Evolutionary conservation across 2,113 vertebrate genomes (phyloP).

Genomic region (Leucopsar rothschildi): DNA sequence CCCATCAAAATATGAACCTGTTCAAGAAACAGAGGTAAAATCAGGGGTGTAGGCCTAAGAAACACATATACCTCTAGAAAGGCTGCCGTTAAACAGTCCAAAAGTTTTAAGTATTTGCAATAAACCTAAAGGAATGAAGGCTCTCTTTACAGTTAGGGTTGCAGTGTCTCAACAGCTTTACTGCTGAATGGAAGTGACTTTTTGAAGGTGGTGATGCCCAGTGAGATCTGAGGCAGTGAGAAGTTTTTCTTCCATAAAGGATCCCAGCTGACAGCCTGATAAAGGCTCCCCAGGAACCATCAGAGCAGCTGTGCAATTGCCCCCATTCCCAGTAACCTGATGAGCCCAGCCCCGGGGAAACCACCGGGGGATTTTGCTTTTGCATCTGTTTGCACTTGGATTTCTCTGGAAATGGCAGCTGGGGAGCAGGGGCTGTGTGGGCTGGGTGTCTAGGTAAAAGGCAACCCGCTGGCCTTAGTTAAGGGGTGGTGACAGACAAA

Average conservation of each 20-base stretch:
- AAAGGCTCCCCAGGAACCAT: neutral
- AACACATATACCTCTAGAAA: neutral
- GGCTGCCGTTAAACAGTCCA: neutral
- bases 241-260: neutral
- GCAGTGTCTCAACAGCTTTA: neutral
- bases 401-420: constrained; percentile 25
- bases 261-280: neutral
- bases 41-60: neutral
- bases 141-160: neutral
- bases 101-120: neutral
- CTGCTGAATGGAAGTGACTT: neutral
- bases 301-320: constrained; percentile 4
- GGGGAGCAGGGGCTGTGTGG: neutral
- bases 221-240: neutral
- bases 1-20: constrained; percentile 99
- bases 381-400: neutral
- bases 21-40: neutral
- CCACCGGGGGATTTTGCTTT: neutral
- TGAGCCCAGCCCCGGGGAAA: neutral
- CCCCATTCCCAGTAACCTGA: neutral
- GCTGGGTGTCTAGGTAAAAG: neutral
- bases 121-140: neutral
- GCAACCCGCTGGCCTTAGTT: neutral
- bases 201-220: neutral
- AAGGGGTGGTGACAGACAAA: neutral